Evolutionary conservation across 1,140 invertebrate genomes (phyloP), one percentile per base, ranked within the genome.

Genomic region (Drosophila carrolli): DNA sequence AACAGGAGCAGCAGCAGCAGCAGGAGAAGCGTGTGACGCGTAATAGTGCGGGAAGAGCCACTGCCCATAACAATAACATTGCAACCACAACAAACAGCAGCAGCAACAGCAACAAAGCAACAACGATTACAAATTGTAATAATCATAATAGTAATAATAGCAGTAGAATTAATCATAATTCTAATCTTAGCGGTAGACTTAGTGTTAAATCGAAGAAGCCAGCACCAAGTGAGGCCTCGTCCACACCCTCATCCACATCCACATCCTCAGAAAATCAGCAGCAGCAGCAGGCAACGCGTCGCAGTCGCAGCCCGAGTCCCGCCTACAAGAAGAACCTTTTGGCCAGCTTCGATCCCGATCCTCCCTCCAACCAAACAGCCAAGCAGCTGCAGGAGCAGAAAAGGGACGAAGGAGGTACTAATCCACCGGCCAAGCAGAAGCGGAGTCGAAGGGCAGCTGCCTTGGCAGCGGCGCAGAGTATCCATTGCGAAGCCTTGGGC

Each of bases 111-210:
- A 78, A 47, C 51, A 86, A 70, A 78, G 54, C 53, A 78, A 73
- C 83, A 89, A 89, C 84, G 84, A 88, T 85, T 78, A 76, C 85
- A 82, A 90, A 90, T 90, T 90, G 85, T 90, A 90, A 90, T 90
- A 85, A 89, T 85, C 72, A 78, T 84, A 84, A 77, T 81, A 90
- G 56, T 90, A 78, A 62, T 82, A 88, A 78, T 82, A 89, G 63
- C 78, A 84, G 76, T 88, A 90, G 74, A 78, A 85, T 75, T 84
- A 79, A 79, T 35, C 55, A 56, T 78, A 79, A 79, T 79, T 55
- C 61, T 79, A 90, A 84, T 84, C 66, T 85, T 89, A 89, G 77
- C 58, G 68, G 73, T 88, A 88, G 80, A 84, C 70, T 61, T 80
- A 89, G 76, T 88, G 76, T 76, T 72, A 73, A 75, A 63, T 89